Base-by-base conservation (phyloP, 2,888 invertebrate species). In the Athrips mouffetella region DNA sequence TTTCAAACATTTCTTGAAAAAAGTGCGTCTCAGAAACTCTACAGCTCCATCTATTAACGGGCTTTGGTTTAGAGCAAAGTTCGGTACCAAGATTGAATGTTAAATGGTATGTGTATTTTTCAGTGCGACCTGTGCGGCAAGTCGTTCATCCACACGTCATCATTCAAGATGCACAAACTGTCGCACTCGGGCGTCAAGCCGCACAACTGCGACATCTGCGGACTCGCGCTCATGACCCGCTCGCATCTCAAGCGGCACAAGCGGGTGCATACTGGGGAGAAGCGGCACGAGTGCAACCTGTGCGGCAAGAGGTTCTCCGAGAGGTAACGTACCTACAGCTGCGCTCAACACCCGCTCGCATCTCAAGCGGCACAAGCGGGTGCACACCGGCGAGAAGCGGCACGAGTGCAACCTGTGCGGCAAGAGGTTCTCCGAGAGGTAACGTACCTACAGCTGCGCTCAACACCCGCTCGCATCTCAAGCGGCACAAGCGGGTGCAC, bases 181-280 rank as follows among this genome's bases (percentile, higher is more conserved):
- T 90, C 91, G 23, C 93, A 93, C 77, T 87, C 89, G 35, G 91
- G 91, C 53, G 73, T 90, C 56, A 91, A 91, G 76, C 87, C 90
- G 50, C 90, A 90, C 80, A 77, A 90, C 54, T 92, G 92, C 70
- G 80, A 82, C 62, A 76, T 89, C 58, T 93, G 93, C 75, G 90
- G 91, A 15, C 76, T 91, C 46, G 89, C 89, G 54, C 87, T 93
- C 40, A 86, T 91, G 74, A 91, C 92, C 55, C 90, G 90, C 55
- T 92, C 92, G 50, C 92, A 93, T 70, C 85, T 93, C 61, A 91
- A 91, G 78, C 86, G 92, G 1, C 93, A 93, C 77, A 89, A 91
- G 88, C 88, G 91, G 56, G 90, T 91, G 48, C 93, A 93, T 76
- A 90, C 90, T 45, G 92, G 92, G 8, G 91, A 92, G 76, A 90